These are phyloP conservation scores for Hippasteria phrygiana DNA, from an alignment of 53 echinoderm and acorn worm genomes.

Conservation along the genomic window DNA sequence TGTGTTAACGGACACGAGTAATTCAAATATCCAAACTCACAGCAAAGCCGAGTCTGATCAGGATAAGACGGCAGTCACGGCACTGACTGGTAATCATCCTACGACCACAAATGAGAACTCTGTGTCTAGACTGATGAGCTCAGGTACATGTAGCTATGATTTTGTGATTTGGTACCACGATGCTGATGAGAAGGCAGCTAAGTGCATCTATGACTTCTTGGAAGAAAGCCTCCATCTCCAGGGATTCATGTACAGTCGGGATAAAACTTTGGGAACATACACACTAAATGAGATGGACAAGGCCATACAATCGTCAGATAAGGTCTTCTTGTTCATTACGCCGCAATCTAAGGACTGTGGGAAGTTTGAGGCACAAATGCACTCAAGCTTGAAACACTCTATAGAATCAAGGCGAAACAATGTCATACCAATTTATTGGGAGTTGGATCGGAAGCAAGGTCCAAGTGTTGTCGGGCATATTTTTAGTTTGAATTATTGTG, in stretches of 20 bases:
- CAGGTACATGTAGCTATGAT: constrained; percentile 10
- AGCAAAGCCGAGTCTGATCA: background rate
- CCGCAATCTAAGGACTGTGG: constrained; percentile 8
- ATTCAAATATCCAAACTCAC: background rate
- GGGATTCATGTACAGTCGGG: constrained; percentile 52
- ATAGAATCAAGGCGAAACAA: constrained; percentile 3
- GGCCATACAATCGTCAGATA: constrained; percentile 4
- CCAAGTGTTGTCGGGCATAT: background rate
- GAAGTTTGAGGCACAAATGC: constrained; percentile 14
- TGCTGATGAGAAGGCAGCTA: background rate
- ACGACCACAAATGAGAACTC: background rate
- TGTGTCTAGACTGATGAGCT: no score
- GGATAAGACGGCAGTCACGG: background rate
- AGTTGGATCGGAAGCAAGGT: background rate
- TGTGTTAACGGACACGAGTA: background rate
- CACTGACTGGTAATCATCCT: background rate
- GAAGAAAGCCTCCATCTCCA: constrained; percentile 30
- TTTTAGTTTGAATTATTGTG: background rate
- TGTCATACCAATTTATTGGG: constrained; percentile 50
- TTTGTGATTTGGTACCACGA: constrained; percentile 46
- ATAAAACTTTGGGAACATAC: constrained; percentile 54
- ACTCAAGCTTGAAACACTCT: constrained; percentile 32
- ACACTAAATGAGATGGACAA: background rate
- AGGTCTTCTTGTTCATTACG: constrained; percentile 57
- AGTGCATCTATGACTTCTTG: constrained; percentile 43